Base-by-base conservation (phyloP, 2,888 invertebrate species). In the Microplitis deprimator region DNA sequence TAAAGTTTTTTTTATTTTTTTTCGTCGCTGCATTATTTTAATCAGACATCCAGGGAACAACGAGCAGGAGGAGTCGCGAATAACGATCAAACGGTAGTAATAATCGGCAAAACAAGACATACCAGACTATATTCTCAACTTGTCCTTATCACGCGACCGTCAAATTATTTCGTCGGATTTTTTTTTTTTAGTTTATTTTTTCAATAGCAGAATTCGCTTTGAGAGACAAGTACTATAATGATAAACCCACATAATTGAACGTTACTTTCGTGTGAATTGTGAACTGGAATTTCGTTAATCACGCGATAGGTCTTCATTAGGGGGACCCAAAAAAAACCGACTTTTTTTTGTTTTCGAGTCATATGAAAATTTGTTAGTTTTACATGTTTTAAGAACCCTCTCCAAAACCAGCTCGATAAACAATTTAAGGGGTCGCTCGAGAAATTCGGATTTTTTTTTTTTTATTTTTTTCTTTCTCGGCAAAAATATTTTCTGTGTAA, bases 61-160 rank as follows among this genome's bases (percentile, higher is more conserved):
- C 65, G 65, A 73, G 17, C 64, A 20, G 50, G 50, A 61, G 64
- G 68, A 74, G 76, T 77, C 69, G 73, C 62, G 64, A 79, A 78
- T 77, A 79, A 79, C 76, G 79, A 79, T 78, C 80, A 79, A 79
- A 78, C 78, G 67, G 69, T 68, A 16, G 71, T 79, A 80, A 78
- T 79, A 69, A 75, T 74, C 75, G 40, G 59, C 72, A 68, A 80
- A 72, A 70, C 69, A 70, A 39, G 65, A 67, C 67, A 73, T 65
- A 62, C 73, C 69, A 29, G 65, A 39, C 38, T 71, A 62, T 73
- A 75, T 41, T 74, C 74, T 75, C 60, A 71, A 80, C 76, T 76
- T 73, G 73, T 73, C 50, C 20, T 59, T 68, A 77, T 76, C 80
- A 80, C 81, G 81, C 79, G 62, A 79, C 76, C 79, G 61, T 62